Percentiles rank a stretch among this genome's conserved stretches.
These are phyloP conservation scores for Clarias gariepinus DNA, from an alignment of 2,113 vertebrate species.

Conservation along the genomic window DNA sequence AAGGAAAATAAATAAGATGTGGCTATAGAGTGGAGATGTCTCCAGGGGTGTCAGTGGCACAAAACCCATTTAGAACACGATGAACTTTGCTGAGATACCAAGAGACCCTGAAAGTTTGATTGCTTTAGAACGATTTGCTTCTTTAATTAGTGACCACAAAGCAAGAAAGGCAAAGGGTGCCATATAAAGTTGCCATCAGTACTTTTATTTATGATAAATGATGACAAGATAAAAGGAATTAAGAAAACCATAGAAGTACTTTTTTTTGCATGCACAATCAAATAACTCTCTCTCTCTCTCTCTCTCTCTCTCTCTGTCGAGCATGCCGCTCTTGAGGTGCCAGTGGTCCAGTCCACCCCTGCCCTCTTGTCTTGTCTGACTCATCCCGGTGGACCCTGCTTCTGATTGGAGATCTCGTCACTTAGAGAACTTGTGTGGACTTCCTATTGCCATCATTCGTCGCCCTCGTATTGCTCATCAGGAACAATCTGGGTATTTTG, in stretches of 20 bases:
- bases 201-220: background rate
- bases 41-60: background rate
- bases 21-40: background rate
- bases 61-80: background rate
- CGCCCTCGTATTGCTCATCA: too few relatives aligned
- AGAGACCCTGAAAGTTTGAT: background rate
- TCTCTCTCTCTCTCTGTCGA: too few relatives aligned
- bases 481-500: too few relatives aligned
- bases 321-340: too few relatives aligned
- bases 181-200: background rate
- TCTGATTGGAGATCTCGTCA: too few relatives aligned
- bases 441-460: too few relatives aligned
- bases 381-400: too few relatives aligned
- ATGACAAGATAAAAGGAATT: background rate
- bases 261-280: too few relatives aligned
- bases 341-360: too few relatives aligned
- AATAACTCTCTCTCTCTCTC: too few relatives aligned
- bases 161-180: background rate
- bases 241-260: background rate
- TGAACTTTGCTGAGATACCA: background rate
- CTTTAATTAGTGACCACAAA: background rate
- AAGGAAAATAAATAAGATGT: background rate
- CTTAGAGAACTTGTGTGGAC: too few relatives aligned
- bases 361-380: too few relatives aligned
- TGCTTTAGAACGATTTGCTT: background rate